Evolutionary conservation across 2,888 invertebrate genomes (phyloP).

Genomic region (Oxycera nigricornis): DNA sequence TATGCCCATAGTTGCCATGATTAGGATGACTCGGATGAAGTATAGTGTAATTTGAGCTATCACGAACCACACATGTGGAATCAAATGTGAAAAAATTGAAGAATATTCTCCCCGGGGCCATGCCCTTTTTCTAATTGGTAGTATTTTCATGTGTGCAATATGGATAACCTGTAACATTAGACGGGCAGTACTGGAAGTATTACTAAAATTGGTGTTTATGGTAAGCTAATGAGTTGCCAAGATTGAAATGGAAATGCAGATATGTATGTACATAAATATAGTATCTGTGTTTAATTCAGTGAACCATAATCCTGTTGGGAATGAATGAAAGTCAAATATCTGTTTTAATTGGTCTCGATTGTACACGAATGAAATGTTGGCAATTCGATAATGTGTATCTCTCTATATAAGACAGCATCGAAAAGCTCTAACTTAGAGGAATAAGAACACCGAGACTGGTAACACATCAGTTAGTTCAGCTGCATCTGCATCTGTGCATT

Average conservation of each 20-base stretch:
- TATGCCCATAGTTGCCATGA: neutral
- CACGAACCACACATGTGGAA: neutral
- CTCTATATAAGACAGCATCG: too few relatives aligned
- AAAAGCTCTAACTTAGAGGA: too few relatives aligned
- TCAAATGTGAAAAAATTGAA: neutral
- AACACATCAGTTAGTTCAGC: neutral
- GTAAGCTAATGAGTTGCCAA: neutral
- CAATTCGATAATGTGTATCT: too few relatives aligned
- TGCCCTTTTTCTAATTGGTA: neutral
- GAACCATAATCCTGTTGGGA: neutral
- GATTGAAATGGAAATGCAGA: neutral
- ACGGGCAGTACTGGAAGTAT: neutral
- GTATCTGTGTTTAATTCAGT: neutral
- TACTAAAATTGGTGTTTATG: neutral
- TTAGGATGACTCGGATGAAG: neutral
- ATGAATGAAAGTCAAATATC: too few relatives aligned
- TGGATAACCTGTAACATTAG: neutral
- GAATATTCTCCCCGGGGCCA: neutral
- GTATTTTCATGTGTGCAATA: neutral
- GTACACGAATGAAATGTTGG: neutral
- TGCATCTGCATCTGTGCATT: neutral
- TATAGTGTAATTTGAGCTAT: neutral
- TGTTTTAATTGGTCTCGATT: neutral
- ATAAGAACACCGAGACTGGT: too few relatives aligned
- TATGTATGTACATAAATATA: neutral